phyloP scores from a whole-genome alignment of 2,797 vertebrate species.

The Spinus pinus region DNA sequence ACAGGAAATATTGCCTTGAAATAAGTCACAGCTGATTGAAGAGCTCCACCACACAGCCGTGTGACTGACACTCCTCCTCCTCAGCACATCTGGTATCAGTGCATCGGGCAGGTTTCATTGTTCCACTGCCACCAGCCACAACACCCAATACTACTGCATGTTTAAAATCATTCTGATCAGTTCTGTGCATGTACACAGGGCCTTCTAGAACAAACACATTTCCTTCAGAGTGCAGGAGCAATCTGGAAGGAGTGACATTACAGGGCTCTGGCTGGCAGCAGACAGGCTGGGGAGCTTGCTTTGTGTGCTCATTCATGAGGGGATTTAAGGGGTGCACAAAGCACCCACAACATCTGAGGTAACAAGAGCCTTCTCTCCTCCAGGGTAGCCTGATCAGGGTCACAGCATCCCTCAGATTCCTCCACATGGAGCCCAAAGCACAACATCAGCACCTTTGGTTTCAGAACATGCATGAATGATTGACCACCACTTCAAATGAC shows the following conservation, averaged over 20 bases:
- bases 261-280: background rate
- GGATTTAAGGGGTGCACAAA: background rate
- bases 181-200: background rate
- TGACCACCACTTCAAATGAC: background rate
- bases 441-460: background rate
- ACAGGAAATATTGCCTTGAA: background rate
- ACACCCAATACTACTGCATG: background rate
- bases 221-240: background rate
- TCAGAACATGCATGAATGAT: background rate
- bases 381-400: background rate
- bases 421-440: background rate
- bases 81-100: background rate
- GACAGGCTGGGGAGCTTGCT: background rate
- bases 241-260: rapidly evolving
- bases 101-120: background rate
- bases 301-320: background rate
- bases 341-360: background rate
- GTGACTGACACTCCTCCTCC: background rate
- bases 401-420: background rate
- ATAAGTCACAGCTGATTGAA: background rate
- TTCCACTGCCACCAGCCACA: background rate
- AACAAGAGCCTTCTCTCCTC: background rate
- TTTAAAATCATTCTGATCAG: background rate
- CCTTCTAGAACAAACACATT: background rate
- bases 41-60: background rate